Evolutionary conservation across 2,113 vertebrate genomes (phyloP).

Genomic region (Osmerus eperlanus): DNA sequence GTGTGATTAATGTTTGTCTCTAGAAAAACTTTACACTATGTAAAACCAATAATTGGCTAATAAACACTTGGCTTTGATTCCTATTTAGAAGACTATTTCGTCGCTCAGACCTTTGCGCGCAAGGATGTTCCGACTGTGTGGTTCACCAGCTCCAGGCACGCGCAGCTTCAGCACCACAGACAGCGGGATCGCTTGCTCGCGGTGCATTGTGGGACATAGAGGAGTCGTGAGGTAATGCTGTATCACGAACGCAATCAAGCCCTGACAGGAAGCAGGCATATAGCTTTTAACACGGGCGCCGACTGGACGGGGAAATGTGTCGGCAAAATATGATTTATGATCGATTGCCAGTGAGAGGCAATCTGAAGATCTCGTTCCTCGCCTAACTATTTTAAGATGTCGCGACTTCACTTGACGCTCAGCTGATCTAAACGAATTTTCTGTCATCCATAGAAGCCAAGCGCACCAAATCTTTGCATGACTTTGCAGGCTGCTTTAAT

Average conservation of each 20-base stretch:
- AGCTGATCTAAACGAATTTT: too few species aligned
- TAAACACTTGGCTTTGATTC: conserved; percentile 5
- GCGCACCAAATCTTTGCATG: too few species aligned
- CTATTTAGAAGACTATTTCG: conserved; percentile 1
- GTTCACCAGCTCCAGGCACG: conserved; percentile 57
- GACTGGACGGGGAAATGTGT: neutral
- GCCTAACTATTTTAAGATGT: too few species aligned
- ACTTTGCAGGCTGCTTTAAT: too few species aligned
- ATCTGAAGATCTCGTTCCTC: too few species aligned
- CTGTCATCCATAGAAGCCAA: too few species aligned
- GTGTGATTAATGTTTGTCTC: neutral
- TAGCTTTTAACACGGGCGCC: neutral
- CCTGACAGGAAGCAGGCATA: too few species aligned
- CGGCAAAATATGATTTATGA: neutral
- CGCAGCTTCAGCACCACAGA: conserved; percentile 84
- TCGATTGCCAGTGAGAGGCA: too few species aligned
- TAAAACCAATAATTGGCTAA: neutral
- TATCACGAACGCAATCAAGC: conserved; percentile 24
- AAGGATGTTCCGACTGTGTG: conserved; percentile 57
- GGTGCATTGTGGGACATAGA: conserved; percentile 78
- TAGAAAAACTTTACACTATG: conserved; percentile 7
- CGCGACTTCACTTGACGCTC: too few species aligned
- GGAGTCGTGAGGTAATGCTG: conserved; percentile 65
- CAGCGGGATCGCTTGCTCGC: conserved; percentile 67
- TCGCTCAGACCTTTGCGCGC: conserved; percentile 25